Conservation (phyloP, 2,888 invertebrate genomes). For the Onchidella celtica region DNA sequence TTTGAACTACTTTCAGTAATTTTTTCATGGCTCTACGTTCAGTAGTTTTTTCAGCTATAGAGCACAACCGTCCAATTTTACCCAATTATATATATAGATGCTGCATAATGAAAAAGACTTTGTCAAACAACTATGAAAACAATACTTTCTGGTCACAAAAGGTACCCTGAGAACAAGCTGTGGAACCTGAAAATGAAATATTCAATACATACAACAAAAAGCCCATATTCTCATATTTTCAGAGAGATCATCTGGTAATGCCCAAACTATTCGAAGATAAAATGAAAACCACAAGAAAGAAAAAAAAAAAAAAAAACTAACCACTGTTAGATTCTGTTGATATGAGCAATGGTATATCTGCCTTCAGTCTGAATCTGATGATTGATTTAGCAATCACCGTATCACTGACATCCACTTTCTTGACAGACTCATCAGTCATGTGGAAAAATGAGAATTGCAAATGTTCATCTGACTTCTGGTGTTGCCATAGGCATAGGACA, state of each 20-base stretch:
- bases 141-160: not conserved
- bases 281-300: not conserved
- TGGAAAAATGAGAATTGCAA: conserved; percentile 7
- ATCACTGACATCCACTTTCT: not conserved
- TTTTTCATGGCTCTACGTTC: too few relatives aligned
- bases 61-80: too few relatives aligned
- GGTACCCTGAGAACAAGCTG: not conserved
- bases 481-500: conserved; percentile 26
- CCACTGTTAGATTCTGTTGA: conserved; percentile 42
- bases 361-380: conserved; percentile 25
- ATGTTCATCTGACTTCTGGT: not conserved
- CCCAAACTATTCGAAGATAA: too few relatives aligned
- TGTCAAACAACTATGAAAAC: too few relatives aligned
- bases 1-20: too few relatives aligned
- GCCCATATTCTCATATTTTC: too few relatives aligned
- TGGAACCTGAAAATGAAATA: too few relatives aligned
- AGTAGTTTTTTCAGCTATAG: too few relatives aligned
- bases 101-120: too few relatives aligned
- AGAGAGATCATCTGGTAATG: too few relatives aligned
- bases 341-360: conserved; percentile 34
- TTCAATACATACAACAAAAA: too few relatives aligned
- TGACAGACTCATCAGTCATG: conserved; percentile 25
- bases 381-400: not conserved
- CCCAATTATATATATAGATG: too few relatives aligned
- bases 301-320: conserved; percentile 3